Conservation (phyloP, 2,888 invertebrate species). For the Chirona hameri region DNA sequence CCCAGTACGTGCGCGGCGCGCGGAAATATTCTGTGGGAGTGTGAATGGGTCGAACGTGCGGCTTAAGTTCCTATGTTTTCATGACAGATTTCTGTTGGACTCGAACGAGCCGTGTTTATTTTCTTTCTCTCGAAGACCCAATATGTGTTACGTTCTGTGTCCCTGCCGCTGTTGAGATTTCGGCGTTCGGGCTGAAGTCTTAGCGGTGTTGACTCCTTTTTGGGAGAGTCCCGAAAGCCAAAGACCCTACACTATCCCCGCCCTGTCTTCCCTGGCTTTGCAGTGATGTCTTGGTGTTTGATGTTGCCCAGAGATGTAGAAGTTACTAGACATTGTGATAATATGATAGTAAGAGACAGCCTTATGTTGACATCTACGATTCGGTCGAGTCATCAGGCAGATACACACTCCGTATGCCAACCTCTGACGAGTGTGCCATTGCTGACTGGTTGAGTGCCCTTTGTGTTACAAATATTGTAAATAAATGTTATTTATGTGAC, state of each 20-base stretch:
- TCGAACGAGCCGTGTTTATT: background rate
- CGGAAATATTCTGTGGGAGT: background rate
- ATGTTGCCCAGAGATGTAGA: constrained; percentile 23
- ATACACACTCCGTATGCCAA: background rate
- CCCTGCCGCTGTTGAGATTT: background rate
- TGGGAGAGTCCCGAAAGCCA: background rate
- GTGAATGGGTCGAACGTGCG: background rate
- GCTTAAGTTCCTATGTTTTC: constrained; percentile 7
- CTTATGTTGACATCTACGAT: background rate
- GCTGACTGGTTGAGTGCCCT: background rate
- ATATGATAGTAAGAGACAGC: background rate
- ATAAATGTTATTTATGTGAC: constrained; percentile 28
- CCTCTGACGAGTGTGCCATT: background rate
- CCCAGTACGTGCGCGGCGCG: background rate
- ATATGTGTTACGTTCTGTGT: background rate
- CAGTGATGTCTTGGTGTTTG: background rate
- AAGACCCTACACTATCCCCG: constrained; percentile 8
- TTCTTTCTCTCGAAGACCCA: too few species aligned
- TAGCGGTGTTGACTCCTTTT: background rate
- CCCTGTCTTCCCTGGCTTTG: background rate
- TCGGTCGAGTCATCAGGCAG: background rate
- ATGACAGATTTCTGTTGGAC: background rate
- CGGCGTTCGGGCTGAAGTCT: background rate
- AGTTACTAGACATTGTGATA: constrained; percentile 24
- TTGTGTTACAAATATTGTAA: constrained; percentile 26